Conservation (phyloP, 2,113 vertebrate genomes). For the Brachyhypopomus occidentalis region DNA sequence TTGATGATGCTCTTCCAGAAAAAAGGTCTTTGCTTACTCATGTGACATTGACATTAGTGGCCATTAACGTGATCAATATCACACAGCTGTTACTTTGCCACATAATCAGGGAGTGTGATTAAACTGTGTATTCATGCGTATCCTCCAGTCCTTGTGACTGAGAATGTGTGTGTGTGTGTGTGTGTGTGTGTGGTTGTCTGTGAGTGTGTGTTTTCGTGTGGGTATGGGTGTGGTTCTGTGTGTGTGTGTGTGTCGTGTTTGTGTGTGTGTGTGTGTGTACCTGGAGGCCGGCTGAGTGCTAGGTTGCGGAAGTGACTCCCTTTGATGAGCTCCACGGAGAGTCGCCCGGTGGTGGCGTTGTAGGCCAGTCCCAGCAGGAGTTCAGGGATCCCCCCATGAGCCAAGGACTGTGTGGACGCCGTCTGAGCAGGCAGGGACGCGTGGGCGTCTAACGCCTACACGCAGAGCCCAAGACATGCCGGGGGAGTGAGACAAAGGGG, state of each 20-base stretch:
- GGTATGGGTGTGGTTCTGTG: constrained; percentile 12
- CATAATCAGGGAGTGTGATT: no score
- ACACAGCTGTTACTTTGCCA: no score
- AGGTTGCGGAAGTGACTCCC: constrained; percentile 97
- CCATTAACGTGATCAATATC: no score
- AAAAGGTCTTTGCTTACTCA: no score
- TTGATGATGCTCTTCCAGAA: not conserved
- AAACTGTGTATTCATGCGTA: no score
- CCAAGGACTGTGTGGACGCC: constrained; percentile 89
- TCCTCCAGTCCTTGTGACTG: no score
- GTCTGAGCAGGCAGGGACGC: constrained; percentile 85
- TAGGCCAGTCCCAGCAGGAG: constrained; percentile 91
- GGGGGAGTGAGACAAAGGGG: no score
- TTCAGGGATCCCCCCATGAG: constrained; percentile 91
- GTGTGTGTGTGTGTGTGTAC: constrained; percentile 63
- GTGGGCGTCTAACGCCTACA: constrained; percentile 85
- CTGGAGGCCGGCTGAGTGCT: constrained; percentile 87
- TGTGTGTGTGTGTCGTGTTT: not conserved
- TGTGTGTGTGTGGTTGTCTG: not conserved
- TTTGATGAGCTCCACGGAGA: constrained; percentile 96
- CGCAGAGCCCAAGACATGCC: constrained; percentile 41
- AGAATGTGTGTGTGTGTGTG: not conserved
- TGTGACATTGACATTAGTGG: no score
- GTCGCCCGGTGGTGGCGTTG: constrained; percentile 91
- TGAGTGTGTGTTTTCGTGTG: not conserved